phyloP scores from a whole-genome alignment of 2,113 vertebrate genomes.

The Potamarius usumacintae region DNA sequence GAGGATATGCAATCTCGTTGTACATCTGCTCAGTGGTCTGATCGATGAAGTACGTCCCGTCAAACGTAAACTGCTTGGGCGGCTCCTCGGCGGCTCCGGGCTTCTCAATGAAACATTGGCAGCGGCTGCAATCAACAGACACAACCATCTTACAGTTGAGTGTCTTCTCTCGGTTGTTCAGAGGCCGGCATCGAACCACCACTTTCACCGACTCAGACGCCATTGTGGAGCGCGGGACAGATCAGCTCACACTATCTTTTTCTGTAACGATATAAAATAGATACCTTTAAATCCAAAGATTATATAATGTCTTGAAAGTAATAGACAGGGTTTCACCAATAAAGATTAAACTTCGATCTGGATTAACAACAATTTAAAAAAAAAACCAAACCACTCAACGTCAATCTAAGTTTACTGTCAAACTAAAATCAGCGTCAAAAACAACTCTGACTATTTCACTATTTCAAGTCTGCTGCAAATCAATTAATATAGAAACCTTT shows the following conservation, averaged over 20 bases:
- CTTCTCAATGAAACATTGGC: conserved; percentile 81
- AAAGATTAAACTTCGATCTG: background rate
- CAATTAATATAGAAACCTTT: background rate
- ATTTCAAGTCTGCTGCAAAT: background rate
- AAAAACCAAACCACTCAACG: background rate
- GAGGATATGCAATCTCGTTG: conserved; percentile 81
- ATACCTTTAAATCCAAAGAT: background rate
- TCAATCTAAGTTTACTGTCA: background rate
- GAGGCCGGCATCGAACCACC: conserved; percentile 80
- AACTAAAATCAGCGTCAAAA: background rate
- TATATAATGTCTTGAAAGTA: background rate
- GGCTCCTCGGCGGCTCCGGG: conserved; percentile 70
- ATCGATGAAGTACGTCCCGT: conserved; percentile 77
- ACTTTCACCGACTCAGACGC: conserved; percentile 82
- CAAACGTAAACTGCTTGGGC: conserved; percentile 87
- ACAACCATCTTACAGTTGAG: conserved; percentile 73
- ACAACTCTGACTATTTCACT: background rate
- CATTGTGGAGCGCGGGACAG: conserved; percentile 61
- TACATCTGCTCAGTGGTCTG: conserved; percentile 86
- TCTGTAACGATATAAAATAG: background rate
- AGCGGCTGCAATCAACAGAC: conserved; percentile 68
- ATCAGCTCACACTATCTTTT: background rate
- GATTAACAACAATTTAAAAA: background rate
- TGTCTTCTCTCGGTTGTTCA: conserved; percentile 76
- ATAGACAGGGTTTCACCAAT: background rate